Base-by-base conservation (phyloP, 1,140 invertebrate genomes). In the Drosophila santomea region DNA sequence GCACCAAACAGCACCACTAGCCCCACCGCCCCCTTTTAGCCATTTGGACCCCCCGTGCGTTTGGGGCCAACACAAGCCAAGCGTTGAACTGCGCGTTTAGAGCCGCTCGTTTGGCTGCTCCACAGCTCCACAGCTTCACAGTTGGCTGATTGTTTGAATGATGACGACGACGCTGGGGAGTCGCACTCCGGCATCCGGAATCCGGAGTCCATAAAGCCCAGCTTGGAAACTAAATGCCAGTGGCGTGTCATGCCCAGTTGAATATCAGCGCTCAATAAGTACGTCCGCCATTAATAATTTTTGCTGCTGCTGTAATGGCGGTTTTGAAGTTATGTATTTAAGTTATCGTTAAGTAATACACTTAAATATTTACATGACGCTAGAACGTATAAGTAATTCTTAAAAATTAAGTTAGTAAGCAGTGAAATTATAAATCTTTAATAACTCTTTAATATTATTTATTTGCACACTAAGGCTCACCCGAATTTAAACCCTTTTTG, bases 91-190 rank as follows among this genome's bases (percentile, higher is more conserved):
- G 83, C 72, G 84, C 83, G 84, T 74, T 88, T 88, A 88, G 83
- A 79, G 60, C 63, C 76, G 83, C 83, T 88, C 83, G 83, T 88
- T 88, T 83, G 79, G 79, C 62, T 69, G 74, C 75, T 58, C 80
- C 62, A 8, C 28, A 32, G 84, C 75, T 88, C 80, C 62, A 8
- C 32, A 32, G 84, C 75, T 88, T 88, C 64, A 89, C 84, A 88
- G 83, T 89, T 88, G 79, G 83, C 84, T 88, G 83, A 88, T 88
- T 83, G 79, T 89, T 88, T 88, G 83, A 88, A 88, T 89, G 84
- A 88, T 88, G 83, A 54, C 76, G 72, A 68, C 58, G 77, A 55
- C 81, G 66, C 52, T 41, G 78, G 62, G 74, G 56, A 85, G 59
- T 80, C 78, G 32, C 32, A 32, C 32, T 32, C 32, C 7, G 32